Evolutionary conservation across 1,140 invertebrate species (phyloP), one percentile per base, ranked within the genome.

Genomic region (Hypothenemus hampei): DNA sequence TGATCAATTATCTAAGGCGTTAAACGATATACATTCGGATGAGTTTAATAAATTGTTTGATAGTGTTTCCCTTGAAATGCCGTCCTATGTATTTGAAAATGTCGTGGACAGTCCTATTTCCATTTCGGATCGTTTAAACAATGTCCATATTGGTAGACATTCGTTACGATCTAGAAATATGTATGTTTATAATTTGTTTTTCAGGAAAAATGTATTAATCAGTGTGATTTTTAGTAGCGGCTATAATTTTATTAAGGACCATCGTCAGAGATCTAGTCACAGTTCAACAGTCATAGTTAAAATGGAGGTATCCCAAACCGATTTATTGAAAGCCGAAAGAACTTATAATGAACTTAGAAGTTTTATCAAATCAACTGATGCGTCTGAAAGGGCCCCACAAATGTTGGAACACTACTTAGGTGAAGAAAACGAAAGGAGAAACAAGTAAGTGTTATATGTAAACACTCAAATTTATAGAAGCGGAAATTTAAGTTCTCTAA

Each of bases 221-320:
- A n/a, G n/a, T n/a, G n/a, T n/a, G n/a, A n/a, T n/a, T n/a, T n/a
- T n/a, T n/a, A n/a, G n/a, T n/a, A n/a, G n/a, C n/a, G n/a, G n/a
- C n/a, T n/a, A n/a, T n/a, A n/a, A n/a, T n/a, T n/a, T n/a, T n/a
- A n/a, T n/a, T n/a, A n/a, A n/a, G n/a, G n/a, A n/a, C n/a, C n/a
- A n/a, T n/a, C n/a, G n/a, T n/a, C n/a, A n/a, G n/a, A n/a, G n/a
- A n/a, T n/a, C n/a, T n/a, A n/a, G n/a, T n/a, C n/a, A n/a, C n/a
- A n/a, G n/a, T n/a, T n/a, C n/a, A n/a, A n/a, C n/a, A n/a, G n/a
- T n/a, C n/a, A 16, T 57, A 2, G 39, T 60, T 1, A 63, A 61
- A 58, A 41, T 54, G 70, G 24, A 79, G 77, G 61, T 70, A 72
- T 3, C 65, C 65, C 15, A 29, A 46, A 31, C 57, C 36, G 65